Percentiles rank a stretch among this genome's conserved stretches.
Evolutionary conservation across 2,797 vertebrate genomes (phyloP).

Genomic region (Poecilia gillii): DNA sequence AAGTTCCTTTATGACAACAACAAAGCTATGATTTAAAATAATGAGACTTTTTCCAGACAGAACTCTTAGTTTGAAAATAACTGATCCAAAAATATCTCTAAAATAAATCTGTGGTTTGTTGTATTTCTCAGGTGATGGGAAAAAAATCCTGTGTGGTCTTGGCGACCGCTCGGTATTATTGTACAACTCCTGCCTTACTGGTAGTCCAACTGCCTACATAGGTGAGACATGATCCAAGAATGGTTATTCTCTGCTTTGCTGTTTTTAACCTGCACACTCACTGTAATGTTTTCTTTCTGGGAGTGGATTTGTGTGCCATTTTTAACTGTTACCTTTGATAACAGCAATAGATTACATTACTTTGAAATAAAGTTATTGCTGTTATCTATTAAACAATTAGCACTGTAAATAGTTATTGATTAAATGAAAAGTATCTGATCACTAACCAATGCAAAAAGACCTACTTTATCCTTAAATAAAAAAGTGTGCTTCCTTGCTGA

Average conservation of each 20-base stretch:
- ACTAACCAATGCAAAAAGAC: background rate
- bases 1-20: background rate
- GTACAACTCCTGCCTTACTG: slow-evolving; percentile 81
- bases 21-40: slow-evolving; percentile 6
- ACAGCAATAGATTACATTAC: slow-evolving; percentile 33
- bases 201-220: slow-evolving; percentile 82
- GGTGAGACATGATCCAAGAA: slow-evolving; percentile 71
- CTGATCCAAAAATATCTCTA: slow-evolving; percentile 11
- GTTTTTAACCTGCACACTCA: slow-evolving; percentile 7
- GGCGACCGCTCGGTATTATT: slow-evolving; percentile 84
- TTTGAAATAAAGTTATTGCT: background rate
- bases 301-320: slow-evolving; percentile 5
- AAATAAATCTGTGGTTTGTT: slow-evolving; percentile 42
- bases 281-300: slow-evolving; percentile 12
- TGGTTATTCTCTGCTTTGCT: slow-evolving; percentile 15
- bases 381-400: background rate
- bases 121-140: slow-evolving; percentile 85
- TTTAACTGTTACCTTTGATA: slow-evolving; percentile 15
- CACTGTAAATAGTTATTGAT: background rate
- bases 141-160: slow-evolving; percentile 87
- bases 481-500: too few species aligned
- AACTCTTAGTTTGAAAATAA: slow-evolving; percentile 15
- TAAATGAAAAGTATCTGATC: background rate
- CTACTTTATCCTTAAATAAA: background rate
- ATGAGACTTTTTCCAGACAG: background rate